These are phyloP conservation scores for Saguinus imperator DNA, from an alignment of 2,113 vertebrate genomes.

Conservation along the genomic window DNA sequence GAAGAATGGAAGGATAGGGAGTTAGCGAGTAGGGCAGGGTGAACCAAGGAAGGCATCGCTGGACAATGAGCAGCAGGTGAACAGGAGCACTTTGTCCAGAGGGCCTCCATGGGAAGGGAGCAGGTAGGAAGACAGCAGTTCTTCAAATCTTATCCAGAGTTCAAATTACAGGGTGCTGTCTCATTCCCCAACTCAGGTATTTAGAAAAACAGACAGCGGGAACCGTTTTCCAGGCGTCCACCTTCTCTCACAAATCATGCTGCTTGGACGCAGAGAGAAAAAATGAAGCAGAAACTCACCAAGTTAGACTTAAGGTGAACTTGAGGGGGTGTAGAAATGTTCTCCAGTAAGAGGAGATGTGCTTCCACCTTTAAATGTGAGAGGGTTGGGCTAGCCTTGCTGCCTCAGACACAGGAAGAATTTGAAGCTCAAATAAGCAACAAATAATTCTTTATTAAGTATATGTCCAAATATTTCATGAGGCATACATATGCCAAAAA, in stretches of 20 bases:
- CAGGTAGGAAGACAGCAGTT: fast-evolving
- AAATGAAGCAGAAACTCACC: neutral
- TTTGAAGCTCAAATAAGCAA: neutral
- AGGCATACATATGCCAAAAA: neutral
- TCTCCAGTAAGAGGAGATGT: neutral
- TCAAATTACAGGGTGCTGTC: neutral
- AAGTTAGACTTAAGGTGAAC: neutral
- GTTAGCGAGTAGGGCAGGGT: fast-evolving
- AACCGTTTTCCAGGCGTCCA: neutral
- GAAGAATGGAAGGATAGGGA: fast-evolving
- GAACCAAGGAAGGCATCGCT: neutral
- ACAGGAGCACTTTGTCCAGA: fast-evolving
- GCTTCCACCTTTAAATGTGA: neutral
- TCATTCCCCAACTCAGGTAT: neutral
- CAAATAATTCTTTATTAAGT: neutral
- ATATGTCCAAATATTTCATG: neutral
- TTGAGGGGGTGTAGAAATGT: neutral
- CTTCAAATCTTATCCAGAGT: neutral
- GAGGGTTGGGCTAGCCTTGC: neutral
- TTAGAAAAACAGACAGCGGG: neutral
- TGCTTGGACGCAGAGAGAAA: fast-evolving
- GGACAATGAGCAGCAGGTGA: fast-evolving
- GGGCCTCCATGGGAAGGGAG: fast-evolving
- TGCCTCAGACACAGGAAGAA: neutral
- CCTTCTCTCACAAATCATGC: fast-evolving